A percentile compares a stretch with the other conserved stretches of the same genome.
These are phyloP conservation scores for Chrysomela aeneicollis DNA, from an alignment of 2,888 invertebrate species.

Conservation along the genomic window DNA sequence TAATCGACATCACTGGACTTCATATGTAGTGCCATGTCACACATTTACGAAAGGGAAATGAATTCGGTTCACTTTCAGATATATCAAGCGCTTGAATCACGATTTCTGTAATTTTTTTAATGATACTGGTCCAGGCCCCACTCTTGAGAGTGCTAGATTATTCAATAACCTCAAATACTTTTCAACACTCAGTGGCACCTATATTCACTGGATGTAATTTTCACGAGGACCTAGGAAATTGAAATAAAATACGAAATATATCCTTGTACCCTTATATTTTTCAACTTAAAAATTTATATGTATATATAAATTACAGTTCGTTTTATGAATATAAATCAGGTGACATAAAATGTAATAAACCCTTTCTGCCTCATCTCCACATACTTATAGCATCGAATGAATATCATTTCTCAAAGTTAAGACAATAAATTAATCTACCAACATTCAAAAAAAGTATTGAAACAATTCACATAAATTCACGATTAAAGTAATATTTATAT, in stretches of 20 bases:
- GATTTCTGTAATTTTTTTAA: no score
- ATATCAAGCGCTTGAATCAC: no score
- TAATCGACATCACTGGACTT: no score
- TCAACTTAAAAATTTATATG: slow-evolving; percentile 51
- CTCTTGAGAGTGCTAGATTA: no score
- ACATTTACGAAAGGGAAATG: no score
- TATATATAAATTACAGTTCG: slow-evolving; percentile 53
- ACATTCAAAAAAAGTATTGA: slow-evolving; percentile 41
- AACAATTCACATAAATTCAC: slow-evolving; percentile 17
- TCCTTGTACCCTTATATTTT: slow-evolving; percentile 51
- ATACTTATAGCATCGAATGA: slow-evolving; percentile 35
- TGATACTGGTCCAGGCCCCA: no score
- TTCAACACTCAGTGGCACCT: no score
- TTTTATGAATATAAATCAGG: slow-evolving; percentile 52
- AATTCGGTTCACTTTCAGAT: no score
- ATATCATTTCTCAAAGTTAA: slow-evolving; percentile 43
- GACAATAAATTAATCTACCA: slow-evolving; percentile 46
- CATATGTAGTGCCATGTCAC: no score
- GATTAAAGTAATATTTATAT: slow-evolving; percentile 4
- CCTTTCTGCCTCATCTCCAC: slow-evolving; percentile 46
- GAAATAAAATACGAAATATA: slow-evolving; percentile 31
- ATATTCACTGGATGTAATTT: no score
- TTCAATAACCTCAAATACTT: no score
- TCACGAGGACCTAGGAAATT: no score
- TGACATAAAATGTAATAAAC: slow-evolving; percentile 51